Percentiles rank a stretch among this genome's conserved stretches.
phyloP scores from a whole-genome alignment of 2,797 vertebrate genomes.

The Chelon labrosus region DNA sequence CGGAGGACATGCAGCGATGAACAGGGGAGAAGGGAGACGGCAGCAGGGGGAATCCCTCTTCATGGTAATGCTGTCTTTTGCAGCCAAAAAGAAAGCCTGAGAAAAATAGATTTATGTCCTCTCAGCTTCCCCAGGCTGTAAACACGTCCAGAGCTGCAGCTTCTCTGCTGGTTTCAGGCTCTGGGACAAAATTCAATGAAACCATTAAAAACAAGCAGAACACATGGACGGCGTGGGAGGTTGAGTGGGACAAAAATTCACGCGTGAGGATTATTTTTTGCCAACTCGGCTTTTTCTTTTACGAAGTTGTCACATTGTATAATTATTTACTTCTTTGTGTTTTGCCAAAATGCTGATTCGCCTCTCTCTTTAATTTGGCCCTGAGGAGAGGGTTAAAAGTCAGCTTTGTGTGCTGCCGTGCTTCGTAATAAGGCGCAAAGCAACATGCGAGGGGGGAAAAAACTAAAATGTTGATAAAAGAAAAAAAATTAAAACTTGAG shows the following conservation, averaged over 20 bases:
- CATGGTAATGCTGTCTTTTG: conserved; percentile 93
- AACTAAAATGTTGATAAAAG: conserved; percentile 41
- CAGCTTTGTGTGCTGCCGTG: conserved; percentile 37
- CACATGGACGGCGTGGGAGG: conserved; percentile 90
- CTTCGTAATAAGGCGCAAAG: conserved; percentile 22
- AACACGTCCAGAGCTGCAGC: conserved; percentile 88
- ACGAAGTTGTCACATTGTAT: conserved; percentile 76
- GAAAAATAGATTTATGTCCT: conserved; percentile 91
- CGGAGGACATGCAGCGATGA: conserved; percentile 82
- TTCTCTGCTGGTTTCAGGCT: conserved; percentile 74
- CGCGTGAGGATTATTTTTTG: conserved; percentile 85
- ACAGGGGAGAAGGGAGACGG: conserved; percentile 75
- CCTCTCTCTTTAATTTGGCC: conserved; percentile 74
- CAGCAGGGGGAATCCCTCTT: conserved; percentile 89
- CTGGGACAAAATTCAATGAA: conserved; percentile 77
- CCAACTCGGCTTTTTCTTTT: conserved; percentile 70
- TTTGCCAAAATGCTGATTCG: conserved; percentile 90
- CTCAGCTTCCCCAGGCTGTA: conserved; percentile 87
- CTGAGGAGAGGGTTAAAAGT: conserved; percentile 80
- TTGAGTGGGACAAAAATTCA: conserved; percentile 89
- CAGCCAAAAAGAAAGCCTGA: conserved; percentile 79
- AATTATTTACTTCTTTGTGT: conserved; percentile 96
- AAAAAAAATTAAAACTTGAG: conserved; percentile 43
- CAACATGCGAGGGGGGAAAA: conserved; percentile 8
- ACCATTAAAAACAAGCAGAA: conserved; percentile 85